Conservation (phyloP, 2,113 vertebrate species). For the Catharus bicknelli region DNA sequence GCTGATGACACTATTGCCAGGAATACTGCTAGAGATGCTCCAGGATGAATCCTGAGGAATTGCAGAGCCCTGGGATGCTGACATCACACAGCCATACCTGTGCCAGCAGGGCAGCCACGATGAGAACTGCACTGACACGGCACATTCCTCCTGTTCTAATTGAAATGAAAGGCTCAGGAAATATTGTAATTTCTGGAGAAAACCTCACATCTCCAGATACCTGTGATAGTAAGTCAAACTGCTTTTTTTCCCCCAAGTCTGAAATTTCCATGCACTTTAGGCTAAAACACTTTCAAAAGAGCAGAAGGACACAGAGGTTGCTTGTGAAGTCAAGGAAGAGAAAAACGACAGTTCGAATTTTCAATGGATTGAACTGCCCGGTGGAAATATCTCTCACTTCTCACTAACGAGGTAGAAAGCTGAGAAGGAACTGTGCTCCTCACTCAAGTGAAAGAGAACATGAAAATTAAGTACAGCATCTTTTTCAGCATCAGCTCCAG, state of each 20-base stretch:
- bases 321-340: conserved; percentile 34
- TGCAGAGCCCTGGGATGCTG: background rate
- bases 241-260: background rate
- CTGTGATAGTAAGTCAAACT: background rate
- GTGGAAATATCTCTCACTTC: conserved; percentile 44
- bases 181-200: background rate
- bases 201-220: background rate
- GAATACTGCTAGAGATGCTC: background rate
- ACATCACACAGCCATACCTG: accelerated
- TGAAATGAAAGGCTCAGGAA: background rate
- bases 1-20: background rate
- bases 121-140: accelerated
- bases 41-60: background rate
- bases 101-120: background rate
- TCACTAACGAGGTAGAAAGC: conserved; percentile 44
- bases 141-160: background rate
- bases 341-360: background rate
- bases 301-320: background rate
- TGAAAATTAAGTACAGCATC: conserved; percentile 47
- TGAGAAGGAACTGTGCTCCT: conserved; percentile 42
- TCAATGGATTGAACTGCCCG: background rate
- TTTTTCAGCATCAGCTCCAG: background rate
- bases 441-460: conserved; percentile 47
- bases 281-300: background rate
- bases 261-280: background rate